Base-by-base conservation (phyloP, 2,113 vertebrate species). In the Delphinapterus leucas region DNA sequence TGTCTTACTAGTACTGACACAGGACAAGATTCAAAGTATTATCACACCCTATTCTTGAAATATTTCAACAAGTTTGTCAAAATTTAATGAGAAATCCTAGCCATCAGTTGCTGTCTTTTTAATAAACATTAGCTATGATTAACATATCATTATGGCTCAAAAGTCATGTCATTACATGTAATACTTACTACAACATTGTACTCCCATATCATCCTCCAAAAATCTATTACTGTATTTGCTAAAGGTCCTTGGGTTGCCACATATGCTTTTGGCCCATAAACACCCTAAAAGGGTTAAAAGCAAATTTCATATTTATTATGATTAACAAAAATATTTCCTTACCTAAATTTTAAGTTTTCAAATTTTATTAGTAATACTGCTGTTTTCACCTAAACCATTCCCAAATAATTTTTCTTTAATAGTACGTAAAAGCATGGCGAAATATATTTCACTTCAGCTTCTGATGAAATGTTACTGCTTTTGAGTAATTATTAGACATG, bases 201-300 rank as follows among this genome's bases (percentile, higher is more conserved):
- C 83, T 99, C 99, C 99, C 99, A 99, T 98, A 99, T 99, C 99
- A 99, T 99, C 98, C 99, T 99, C 99, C 99, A 99, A 99, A 99
- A 99, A 98, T 99, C 99, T 44, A 99, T 98, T 93, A 99, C 99
- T 23, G 99, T 99, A 97, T 99, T 99, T 82, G 99, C 99, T 97
- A 99, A 98, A 0, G 99, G 99, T 86, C 99, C 99, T 98, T 99
- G 99, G 60, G 99, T 99, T 96, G 99, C 99, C 86, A 99, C 99
- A 70, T 99, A 99, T 14, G 99, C 99, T 98, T 99, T 99, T 77
- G 99, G 99, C 96, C 99, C 99, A 86, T 99, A 99, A 11, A 99
- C 99, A 94, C 99, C 99, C 99, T 99, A 97, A 91, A 97, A 98
- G 97, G 67, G 44, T 88, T 97, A 96, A 98, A 98, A 97, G 23